These are phyloP conservation scores for Hirtodrosophila cameraria DNA, from an alignment of 2,888 invertebrate species.

Conservation along the genomic window DNA sequence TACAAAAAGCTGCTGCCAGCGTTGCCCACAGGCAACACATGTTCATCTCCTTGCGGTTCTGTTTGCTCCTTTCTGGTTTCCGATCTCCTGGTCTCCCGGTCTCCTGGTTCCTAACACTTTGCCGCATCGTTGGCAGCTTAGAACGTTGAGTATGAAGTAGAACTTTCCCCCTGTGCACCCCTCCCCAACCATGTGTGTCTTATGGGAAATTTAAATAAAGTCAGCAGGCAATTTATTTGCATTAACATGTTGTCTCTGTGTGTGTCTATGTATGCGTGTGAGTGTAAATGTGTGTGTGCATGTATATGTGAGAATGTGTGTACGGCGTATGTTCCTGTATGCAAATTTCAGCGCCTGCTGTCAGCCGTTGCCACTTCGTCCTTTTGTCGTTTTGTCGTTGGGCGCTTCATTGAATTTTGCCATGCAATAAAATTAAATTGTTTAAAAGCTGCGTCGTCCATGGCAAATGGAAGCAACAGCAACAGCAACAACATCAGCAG, in stretches of 20 bases:
- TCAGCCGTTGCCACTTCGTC: slow-evolving; percentile 52
- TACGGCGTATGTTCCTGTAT: slow-evolving; percentile 63
- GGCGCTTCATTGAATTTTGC: slow-evolving; percentile 77
- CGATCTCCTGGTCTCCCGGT: not conserved
- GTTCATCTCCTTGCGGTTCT: slow-evolving; percentile 53
- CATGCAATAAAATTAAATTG: slow-evolving; percentile 75
- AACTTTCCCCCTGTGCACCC: slow-evolving; percentile 15
- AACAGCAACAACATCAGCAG: slow-evolving; percentile 4
- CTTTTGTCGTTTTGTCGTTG: slow-evolving; percentile 55
- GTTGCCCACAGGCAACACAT: slow-evolving; percentile 58
- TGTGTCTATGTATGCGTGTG: slow-evolving; percentile 21
- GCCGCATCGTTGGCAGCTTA: slow-evolving; percentile 56
- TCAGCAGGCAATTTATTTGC: slow-evolving; percentile 80
- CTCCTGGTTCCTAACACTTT: slow-evolving; percentile 56
- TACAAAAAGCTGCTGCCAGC: slow-evolving; percentile 74
- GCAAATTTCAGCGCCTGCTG: slow-evolving; percentile 77
- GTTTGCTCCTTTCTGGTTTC: slow-evolving; percentile 5
- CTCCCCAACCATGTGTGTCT: slow-evolving; percentile 55
- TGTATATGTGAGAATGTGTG: slow-evolving; percentile 19
- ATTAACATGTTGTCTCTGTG: slow-evolving; percentile 70
- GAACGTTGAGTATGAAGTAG: slow-evolving; percentile 27
- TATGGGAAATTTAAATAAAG: slow-evolving; percentile 80
- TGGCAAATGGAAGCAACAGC: slow-evolving; percentile 18
- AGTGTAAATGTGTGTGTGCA: not conserved
- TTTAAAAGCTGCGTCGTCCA: slow-evolving; percentile 59